Percentiles rank a stretch among this genome's conserved stretches.
Evolutionary conservation across 2,113 vertebrate species (phyloP).

Genomic region (Tetrax tetrax): DNA sequence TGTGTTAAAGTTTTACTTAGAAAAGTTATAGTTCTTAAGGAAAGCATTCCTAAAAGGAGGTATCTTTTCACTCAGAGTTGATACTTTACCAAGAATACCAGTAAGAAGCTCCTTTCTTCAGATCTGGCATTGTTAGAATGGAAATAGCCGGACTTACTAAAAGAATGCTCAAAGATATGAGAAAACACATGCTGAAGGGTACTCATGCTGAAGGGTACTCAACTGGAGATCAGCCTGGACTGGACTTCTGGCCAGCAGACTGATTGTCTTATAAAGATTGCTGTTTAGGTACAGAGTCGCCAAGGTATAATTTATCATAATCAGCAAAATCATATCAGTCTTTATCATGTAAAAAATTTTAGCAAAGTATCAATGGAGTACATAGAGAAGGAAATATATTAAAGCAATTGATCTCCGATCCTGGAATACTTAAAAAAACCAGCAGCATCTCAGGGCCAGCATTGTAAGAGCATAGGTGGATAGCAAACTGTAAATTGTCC

Average conservation of each 20-base stretch:
- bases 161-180: not conserved
- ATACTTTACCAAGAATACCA: not conserved
- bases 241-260: not conserved
- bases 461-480: not conserved
- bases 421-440: not conserved
- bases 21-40: not conserved
- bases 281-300: not conserved
- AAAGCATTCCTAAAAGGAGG: not conserved
- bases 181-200: not conserved
- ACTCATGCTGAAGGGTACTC: no score
- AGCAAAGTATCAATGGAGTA: not conserved
- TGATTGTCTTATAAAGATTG: not conserved
- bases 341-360: not conserved
- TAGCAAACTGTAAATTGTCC: not conserved
- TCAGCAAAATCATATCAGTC: not conserved
- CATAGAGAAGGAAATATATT: not conserved
- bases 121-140: not conserved
- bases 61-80: not conserved
- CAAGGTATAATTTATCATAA: not conserved
- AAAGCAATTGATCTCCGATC: not conserved
- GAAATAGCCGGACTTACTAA: not conserved
- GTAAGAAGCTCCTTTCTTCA: not conserved
- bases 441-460: not conserved
- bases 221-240: not conserved
- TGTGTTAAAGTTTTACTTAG: not conserved